These are phyloP conservation scores for Agrenia bidenticulata DNA, from an alignment of 2,888 invertebrate species.

Conservation along the genomic window DNA sequence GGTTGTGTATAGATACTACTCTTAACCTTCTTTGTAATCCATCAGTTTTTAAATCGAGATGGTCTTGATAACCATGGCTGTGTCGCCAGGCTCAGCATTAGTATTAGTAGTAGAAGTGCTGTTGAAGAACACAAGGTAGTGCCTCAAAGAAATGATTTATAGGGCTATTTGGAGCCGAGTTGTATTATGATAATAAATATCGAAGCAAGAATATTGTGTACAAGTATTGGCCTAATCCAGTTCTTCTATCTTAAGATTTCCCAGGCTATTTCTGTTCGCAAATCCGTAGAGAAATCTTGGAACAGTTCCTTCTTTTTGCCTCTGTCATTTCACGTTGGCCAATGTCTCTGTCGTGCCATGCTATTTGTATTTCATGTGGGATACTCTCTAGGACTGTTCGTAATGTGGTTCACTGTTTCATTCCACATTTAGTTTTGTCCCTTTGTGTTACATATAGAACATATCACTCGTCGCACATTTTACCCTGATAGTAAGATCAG, in stretches of 20 bases:
- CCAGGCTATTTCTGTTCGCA: slow-evolving; percentile 18
- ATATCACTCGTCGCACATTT: too few relatives aligned
- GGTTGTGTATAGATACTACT: too few relatives aligned
- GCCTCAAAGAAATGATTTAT: too few relatives aligned
- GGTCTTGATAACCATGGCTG: too few relatives aligned
- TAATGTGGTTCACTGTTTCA: background rate
- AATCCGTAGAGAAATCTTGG: slow-evolving; percentile 16
- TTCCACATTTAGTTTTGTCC: too few relatives aligned
- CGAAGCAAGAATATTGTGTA: background rate
- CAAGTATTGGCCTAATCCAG: background rate
- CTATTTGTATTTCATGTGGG: background rate
- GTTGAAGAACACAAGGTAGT: too few relatives aligned
- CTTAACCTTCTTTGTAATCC: too few relatives aligned
- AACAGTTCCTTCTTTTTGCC: slow-evolving; percentile 14
- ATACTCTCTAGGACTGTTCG: background rate
- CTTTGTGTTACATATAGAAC: too few relatives aligned
- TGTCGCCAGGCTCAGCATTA: too few relatives aligned
- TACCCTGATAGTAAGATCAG: too few relatives aligned
- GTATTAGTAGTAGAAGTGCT: too few relatives aligned
- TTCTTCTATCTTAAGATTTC: background rate
- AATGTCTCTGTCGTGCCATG: background rate
- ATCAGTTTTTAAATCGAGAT: too few relatives aligned
- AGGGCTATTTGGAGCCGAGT: background rate
- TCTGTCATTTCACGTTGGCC: slow-evolving; percentile 4
- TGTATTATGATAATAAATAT: background rate